These are phyloP conservation scores for Ridgeia piscesae DNA, from an alignment of 1,140 invertebrate species.

Conservation along the genomic window DNA sequence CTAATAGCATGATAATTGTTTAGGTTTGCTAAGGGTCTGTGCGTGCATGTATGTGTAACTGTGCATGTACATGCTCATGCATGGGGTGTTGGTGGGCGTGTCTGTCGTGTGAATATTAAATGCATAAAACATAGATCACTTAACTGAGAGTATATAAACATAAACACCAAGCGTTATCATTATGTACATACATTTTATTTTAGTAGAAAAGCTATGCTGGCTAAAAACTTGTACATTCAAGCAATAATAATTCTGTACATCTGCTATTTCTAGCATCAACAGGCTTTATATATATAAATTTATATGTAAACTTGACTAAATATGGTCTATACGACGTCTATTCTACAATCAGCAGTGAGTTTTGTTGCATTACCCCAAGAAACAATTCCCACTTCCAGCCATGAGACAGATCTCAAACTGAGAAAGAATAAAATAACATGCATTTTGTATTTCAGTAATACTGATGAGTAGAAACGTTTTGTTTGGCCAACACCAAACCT, in stretches of 20 bases:
- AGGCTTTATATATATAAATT: neutral
- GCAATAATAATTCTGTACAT: neutral
- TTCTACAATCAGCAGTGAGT: neutral
- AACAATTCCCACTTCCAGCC: neutral
- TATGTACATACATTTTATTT: neutral
- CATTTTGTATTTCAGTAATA: neutral
- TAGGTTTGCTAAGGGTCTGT: too few relatives aligned
- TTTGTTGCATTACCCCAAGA: neutral
- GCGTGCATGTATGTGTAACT: too few relatives aligned
- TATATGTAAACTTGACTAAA: conserved; percentile 6
- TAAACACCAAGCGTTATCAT: neutral
- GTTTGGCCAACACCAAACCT: neutral
- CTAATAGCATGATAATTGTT: too few relatives aligned
- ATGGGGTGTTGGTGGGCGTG: neutral
- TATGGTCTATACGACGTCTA: neutral
- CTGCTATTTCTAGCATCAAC: neutral
- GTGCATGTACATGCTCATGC: too few relatives aligned
- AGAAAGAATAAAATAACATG: neutral
- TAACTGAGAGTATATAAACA: neutral
- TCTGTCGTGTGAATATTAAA: neutral
- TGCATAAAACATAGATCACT: neutral
- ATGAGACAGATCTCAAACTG: neutral
- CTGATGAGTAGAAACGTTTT: neutral
- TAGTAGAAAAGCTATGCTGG: conserved; percentile 5
- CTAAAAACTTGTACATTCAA: neutral